Evolutionary conservation across 2,113 vertebrate genomes (phyloP), one percentile per base, ranked within the genome.

Genomic region (Thamnaconus septentrionalis): DNA sequence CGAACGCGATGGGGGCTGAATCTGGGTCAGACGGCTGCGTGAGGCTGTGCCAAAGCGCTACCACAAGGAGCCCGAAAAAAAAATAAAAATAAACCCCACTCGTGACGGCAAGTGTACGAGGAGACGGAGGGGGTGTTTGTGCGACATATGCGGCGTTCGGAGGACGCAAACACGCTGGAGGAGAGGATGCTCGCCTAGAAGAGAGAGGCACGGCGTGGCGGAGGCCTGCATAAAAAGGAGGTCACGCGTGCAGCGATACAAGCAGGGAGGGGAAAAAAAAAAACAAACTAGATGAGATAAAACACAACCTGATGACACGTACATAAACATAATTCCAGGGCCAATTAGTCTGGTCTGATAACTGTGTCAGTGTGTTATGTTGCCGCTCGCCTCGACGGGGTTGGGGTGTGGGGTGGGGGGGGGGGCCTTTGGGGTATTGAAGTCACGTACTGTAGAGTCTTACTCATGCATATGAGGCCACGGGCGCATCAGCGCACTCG

Each of bases 301-400:
- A 44, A 43, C 10, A 6, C 40, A 11, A 6, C 0, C 66, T 71
- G 0, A 64, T 72, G 9, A 59, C 53, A 40, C 42, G 44, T 4
- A 56, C 49, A 42, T 59, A 75, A 69, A 68, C 12, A 56, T 5
- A 64, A 45, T 57, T 69, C 53, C 75, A 74, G 74, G 66, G 66
- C 78, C 59, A 71, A 78, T 90, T 87, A 88, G 76, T 83, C 50
- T 64, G 75, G 74, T 83, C 78, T 80, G 72, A 79, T 89, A 88
- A 88, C 83, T 87, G 87, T 91, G 87, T 86, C 87, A 91, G 78
- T 84, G 84, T 82, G 75, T 77, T 87, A 85, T 31, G 18, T 63
- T 69, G 67, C 64, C 60, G 76, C 52, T 56, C 52, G 53, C 71
- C 18, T 31, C 18, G 18, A 31, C 18, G 18, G 18, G 18, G 18